Evolutionary conservation across 2,797 vertebrate species (phyloP), one percentile per base, ranked within the genome.

Genomic region (Hypotaenidia philippensis): DNA sequence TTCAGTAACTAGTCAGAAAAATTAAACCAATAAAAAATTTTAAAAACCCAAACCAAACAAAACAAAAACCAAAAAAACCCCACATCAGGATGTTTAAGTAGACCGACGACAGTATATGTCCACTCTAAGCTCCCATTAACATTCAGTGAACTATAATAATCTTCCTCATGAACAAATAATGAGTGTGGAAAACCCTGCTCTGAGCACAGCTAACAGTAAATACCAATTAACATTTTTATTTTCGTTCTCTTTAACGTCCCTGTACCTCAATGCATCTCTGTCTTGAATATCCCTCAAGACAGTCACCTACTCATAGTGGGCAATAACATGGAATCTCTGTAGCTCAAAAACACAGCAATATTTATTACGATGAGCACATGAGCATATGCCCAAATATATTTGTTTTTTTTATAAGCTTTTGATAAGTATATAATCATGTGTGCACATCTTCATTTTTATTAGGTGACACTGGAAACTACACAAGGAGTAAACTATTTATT

Each of bases 1-100:
- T 79, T 87, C 60, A 74, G 32, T 45, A 77, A 52, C 22, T 27
- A 77, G 38, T 61, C 25, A 29, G 15, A 52, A 87, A 29, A 72
- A 57, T 89, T 60, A 89, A 89, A 63, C 11, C 13, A 79, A 60
- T 60, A 83, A 90, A 82, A 59, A 76, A 91, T 40, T 40, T 18
- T 18, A 18, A 41, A 41, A 41, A 18, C 7, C 17, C 41, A 18
- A 44, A 41, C 41, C 18, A 41, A 41, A 41, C 17, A 41, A 18
- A 41, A 36, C 36, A 36, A 36, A 11, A 36, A 36, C 36, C 41
- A 41, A 17, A 41, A 41, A 41, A 41, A 17, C 16, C 41, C 41
- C 41, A 72, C 18, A 65, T 38, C 41, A 82, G 19, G 26, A 78
- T 45, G 80, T 63, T 27, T 19, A 83, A 88, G 34, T 1, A 90